These are phyloP conservation scores for Rhincodon typus DNA, from an alignment of 2,797 vertebrate species.

Conservation along the genomic window DNA sequence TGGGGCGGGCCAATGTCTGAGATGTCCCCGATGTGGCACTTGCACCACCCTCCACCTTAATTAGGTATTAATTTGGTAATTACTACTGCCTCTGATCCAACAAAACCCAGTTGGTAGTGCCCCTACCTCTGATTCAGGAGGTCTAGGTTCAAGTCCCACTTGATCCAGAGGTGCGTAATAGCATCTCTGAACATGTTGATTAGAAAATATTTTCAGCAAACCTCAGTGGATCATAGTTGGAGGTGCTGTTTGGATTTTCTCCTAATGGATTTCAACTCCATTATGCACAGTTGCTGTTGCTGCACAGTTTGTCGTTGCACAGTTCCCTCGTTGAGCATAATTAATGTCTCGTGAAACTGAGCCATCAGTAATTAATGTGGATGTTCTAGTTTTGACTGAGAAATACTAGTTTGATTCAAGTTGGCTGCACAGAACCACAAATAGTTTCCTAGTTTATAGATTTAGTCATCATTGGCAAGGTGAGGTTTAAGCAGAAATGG, in stretches of 20 bases:
- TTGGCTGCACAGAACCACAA: background rate
- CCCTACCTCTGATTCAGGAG: too few species aligned
- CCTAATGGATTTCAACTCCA: background rate
- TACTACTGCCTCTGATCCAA: background rate
- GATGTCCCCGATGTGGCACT: background rate
- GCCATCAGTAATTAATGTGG: background rate
- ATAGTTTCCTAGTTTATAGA: background rate
- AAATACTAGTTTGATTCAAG: background rate
- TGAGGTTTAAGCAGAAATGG: background rate
- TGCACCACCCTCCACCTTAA: background rate
- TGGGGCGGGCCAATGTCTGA: background rate
- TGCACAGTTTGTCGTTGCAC: background rate
- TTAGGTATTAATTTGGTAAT: background rate
- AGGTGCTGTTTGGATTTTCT: background rate
- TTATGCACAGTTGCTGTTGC: background rate
- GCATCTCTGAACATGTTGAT: too few species aligned
- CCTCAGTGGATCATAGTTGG: background rate
- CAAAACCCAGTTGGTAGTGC: background rate
- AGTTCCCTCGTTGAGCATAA: background rate
- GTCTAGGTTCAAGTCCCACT: too few species aligned
- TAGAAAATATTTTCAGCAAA: background rate
- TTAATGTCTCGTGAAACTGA: background rate
- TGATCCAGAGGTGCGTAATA: too few species aligned
- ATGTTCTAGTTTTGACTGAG: background rate
- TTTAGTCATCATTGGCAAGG: background rate